Conservation (phyloP, 2,797 vertebrate species). For the Siniperca undulata region DNA sequence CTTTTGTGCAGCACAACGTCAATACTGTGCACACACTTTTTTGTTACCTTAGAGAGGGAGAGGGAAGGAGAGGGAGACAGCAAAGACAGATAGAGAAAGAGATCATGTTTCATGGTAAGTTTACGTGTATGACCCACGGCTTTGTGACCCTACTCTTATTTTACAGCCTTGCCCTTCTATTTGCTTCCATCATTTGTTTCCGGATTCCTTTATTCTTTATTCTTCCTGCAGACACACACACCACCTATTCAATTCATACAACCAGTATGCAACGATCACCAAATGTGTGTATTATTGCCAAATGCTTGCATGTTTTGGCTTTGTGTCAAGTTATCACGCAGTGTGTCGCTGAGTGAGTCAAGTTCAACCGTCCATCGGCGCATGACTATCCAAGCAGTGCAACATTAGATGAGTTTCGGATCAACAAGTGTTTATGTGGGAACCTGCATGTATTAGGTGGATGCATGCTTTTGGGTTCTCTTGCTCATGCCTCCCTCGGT, state of each 20-base stretch:
- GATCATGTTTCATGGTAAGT: conserved; percentile 63
- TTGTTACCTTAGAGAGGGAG: conserved; percentile 4
- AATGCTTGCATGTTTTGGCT: conserved; percentile 12
- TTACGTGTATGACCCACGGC: conserved; percentile 50
- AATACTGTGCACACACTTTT: conserved; percentile 5
- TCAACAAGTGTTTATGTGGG: conserved; percentile 27
- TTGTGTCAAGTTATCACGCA: background rate
- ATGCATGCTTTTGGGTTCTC: background rate
- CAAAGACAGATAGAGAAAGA: conserved; percentile 22
- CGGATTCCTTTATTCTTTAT: conserved; percentile 55
- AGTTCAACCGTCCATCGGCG: background rate
- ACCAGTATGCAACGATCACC: background rate
- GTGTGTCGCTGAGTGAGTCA: background rate
- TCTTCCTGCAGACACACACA: conserved; percentile 53
- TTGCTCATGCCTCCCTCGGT: background rate
- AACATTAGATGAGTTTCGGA: background rate
- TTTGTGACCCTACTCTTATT: conserved; percentile 58
- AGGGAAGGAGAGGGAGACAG: background rate
- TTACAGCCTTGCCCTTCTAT: conserved; percentile 47
- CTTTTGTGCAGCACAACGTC: too few species aligned
- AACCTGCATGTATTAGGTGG: background rate
- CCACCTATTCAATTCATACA: conserved; percentile 1
- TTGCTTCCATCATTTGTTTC: conserved; percentile 65
- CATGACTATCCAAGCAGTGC: background rate
- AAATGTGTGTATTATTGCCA: conserved; percentile 15